phyloP scores from a whole-genome alignment of 53 echinoderm and acorn worm genomes.

The Luidia sarsii region DNA sequence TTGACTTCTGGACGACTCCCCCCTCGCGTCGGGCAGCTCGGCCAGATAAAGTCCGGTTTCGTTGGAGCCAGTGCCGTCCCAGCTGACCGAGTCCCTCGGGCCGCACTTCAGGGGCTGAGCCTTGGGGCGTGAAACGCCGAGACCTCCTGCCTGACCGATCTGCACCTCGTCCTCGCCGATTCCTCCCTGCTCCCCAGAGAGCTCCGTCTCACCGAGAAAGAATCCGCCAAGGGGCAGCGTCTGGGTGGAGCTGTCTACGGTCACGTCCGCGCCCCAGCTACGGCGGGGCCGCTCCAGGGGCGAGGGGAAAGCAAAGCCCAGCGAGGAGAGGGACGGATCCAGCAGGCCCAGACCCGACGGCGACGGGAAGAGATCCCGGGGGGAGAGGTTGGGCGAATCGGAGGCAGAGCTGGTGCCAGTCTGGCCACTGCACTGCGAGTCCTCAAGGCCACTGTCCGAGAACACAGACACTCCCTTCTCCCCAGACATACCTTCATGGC shows the following conservation, averaged over 20 bases:
- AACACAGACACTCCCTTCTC: slow-evolving; percentile 2
- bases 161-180: not conserved
- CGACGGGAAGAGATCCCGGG: slow-evolving; percentile 8
- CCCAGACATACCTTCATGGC: slow-evolving; percentile 13
- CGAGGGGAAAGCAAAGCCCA: too few relatives aligned
- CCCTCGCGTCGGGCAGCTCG: not conserved
- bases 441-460: slow-evolving; percentile 48
- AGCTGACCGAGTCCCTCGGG: not conserved
- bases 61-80: not conserved
- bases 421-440: slow-evolving; percentile 47
- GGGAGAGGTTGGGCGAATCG: slow-evolving; percentile 19
- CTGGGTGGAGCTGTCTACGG: not conserved
- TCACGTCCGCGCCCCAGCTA: not conserved
- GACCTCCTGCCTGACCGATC: not conserved
- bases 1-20: too few relatives aligned
- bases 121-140: not conserved
- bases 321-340: too few relatives aligned
- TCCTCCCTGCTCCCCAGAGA: too few relatives aligned
- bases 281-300: too few relatives aligned
- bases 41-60: slow-evolving; percentile 4
- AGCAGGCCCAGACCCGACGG: not conserved
- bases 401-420: slow-evolving; percentile 36
- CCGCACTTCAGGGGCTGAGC: not conserved
- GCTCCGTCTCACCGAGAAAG: not conserved
- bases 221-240: not conserved